A percentile compares a stretch with the other conserved stretches of the same genome.
Evolutionary conservation across 2,113 vertebrate genomes (phyloP).

Genomic region (Amblyornis subalaris): DNA sequence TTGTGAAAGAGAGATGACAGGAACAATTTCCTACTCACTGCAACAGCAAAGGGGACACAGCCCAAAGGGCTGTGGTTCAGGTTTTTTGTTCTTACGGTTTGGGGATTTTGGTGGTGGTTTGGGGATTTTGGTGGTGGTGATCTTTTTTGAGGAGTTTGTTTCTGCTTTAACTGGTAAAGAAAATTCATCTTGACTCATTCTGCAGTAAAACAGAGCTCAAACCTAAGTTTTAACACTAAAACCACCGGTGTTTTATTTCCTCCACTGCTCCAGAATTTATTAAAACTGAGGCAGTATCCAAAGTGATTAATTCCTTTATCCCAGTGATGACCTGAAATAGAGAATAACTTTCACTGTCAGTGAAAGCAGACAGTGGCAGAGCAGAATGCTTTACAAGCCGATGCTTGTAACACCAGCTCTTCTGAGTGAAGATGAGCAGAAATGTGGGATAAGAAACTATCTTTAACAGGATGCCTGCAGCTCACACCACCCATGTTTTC

Average conservation of each 20-base stretch:
- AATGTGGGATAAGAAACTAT: neutral
- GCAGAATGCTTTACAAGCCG: neutral
- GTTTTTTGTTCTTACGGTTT: neutral
- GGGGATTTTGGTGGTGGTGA: too few relatives aligned
- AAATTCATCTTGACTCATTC: neutral
- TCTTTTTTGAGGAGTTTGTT: neutral
- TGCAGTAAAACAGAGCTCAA: neutral
- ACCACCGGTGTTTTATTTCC: neutral
- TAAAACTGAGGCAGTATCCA: neutral
- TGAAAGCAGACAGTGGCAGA: neutral
- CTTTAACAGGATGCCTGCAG: neutral
- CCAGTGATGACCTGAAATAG: too few relatives aligned
- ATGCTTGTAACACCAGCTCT: neutral
- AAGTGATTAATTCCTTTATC: neutral
- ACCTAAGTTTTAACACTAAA: neutral
- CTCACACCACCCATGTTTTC: neutral
- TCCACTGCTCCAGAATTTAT: neutral
- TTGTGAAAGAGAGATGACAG: neutral
- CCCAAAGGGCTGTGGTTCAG: neutral
- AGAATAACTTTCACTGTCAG: too few relatives aligned
- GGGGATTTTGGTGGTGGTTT: neutral
- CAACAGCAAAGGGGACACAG: neutral
- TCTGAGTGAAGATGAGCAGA: neutral
- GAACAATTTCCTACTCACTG: neutral
- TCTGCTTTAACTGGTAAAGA: neutral